Conservation (phyloP, 2,888 invertebrate species). For the Apamea monoglypha region DNA sequence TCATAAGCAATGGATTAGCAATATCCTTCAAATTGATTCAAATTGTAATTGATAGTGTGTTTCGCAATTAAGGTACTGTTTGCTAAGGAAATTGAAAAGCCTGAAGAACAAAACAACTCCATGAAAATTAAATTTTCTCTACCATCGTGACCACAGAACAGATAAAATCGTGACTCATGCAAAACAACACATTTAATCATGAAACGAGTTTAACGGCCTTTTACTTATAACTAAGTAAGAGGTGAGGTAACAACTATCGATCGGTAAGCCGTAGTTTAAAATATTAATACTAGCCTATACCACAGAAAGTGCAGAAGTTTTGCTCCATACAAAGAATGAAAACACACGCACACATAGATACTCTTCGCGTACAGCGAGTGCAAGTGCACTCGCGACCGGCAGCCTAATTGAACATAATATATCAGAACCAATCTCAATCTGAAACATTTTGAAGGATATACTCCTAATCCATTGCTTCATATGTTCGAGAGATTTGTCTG, state of each 20-base stretch:
- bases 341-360: not conserved
- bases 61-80: not conserved
- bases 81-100: not conserved
- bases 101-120: not conserved
- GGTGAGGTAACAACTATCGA: slow-evolving; percentile 39
- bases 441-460: no score
- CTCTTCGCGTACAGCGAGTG: not conserved
- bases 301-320: slow-evolving; percentile 5
- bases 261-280: slow-evolving; percentile 28
- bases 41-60: no score
- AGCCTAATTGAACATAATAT: no score
- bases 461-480: no score
- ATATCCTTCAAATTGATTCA: no score
- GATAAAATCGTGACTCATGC: slow-evolving; percentile 21
- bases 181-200: slow-evolving; percentile 26
- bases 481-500: no score
- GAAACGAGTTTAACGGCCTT: slow-evolving; percentile 27
- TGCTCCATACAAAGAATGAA: not conserved
- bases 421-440: no score
- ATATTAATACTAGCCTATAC: slow-evolving; percentile 20
- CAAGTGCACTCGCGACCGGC: not conserved
- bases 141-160: slow-evolving; percentile 10
- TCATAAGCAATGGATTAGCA: no score
- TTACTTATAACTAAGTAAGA: not conserved
- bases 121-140: not conserved